Base-by-base conservation (phyloP, 2,888 invertebrate genomes). In the Cinara cedri region DNA sequence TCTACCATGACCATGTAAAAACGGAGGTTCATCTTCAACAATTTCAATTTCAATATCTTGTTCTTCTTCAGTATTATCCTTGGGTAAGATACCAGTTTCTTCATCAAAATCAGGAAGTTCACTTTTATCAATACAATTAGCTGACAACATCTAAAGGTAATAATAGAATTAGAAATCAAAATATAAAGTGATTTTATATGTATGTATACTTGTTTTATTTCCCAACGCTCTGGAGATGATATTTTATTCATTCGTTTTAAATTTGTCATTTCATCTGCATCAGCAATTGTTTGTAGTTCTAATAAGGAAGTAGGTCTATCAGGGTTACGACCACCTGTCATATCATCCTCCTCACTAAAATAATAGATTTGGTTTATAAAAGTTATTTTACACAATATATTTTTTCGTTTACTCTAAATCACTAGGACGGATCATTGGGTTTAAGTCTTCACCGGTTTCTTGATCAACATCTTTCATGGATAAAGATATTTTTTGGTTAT, bases 401-500 rank as follows among this genome's bases (percentile, higher is more conserved):
- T 82, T 68, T 82, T 83, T 83, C 54, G 83, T 84, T 82, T 90
- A 89, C 86, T 90, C 90, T 60, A 49, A 24, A 16, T 88, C 85
- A 82, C 90, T 89, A 11, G 90, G 88, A 84, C 92, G 90, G 8
- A 91, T 91, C 0, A 90, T 87, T 0, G 98, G 98, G 87, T 98
- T 98, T 72, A 99, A 87, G 88, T 99, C 99, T 85, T 92, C 92
- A 0, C 99, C 99, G 0, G 93, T 93, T 24, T 91, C 90, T 86
- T 99, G 99, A 85, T 98, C 96, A 0, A 98, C 99, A 87, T 99
- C 98, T 87, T 97, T 98, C 93, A 98, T 96, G 0, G 96, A 96
- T 3, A 98, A 88, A 1, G 98, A 97, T 0, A 95, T 94, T 86
- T 97, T 98, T 85, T 95, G 95, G 34, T 78, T 78, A 0, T 96